Conservation (phyloP, 2,113 vertebrate genomes). For the Bettongia penicillata region DNA sequence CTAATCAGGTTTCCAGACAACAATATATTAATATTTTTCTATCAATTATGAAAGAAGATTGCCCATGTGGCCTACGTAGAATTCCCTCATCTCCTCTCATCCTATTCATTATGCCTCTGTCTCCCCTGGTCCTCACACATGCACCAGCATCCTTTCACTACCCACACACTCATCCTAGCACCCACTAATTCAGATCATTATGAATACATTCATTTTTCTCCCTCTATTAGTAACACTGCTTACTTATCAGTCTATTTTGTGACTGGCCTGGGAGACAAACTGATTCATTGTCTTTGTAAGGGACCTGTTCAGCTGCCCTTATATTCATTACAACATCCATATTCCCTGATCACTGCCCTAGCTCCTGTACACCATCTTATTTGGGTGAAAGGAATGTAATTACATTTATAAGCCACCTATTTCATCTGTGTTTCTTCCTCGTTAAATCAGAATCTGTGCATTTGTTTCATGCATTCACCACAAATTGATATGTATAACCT, state of each 20-base stretch:
- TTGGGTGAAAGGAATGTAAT: slow-evolving; percentile 71
- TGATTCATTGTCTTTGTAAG: slow-evolving; percentile 52
- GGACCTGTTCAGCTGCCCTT: slow-evolving; percentile 23
- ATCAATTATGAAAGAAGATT: background rate
- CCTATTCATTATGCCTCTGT: background rate
- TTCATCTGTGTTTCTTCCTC: slow-evolving; percentile 67
- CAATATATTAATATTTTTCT: background rate
- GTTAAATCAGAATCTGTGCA: slow-evolving; percentile 76
- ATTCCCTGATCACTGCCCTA: slow-evolving; percentile 43
- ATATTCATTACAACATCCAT: slow-evolving; percentile 66
- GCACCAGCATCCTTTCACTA: slow-evolving; percentile 32
- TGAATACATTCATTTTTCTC: slow-evolving; percentile 59
- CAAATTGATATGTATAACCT: slow-evolving; percentile 79
- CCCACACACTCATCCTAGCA: background rate
- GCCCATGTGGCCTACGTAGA: background rate
- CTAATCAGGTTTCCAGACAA: background rate
- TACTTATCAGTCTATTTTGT: slow-evolving; percentile 56
- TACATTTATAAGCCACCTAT: slow-evolving; percentile 70
- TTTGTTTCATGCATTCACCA: slow-evolving; percentile 79
- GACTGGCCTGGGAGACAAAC: slow-evolving; percentile 53
- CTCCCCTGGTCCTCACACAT: slow-evolving; percentile 32
- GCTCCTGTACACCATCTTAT: slow-evolving; percentile 30
- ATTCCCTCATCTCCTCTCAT: background rate
- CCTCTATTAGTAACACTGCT: slow-evolving; percentile 24
- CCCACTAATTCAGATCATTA: slow-evolving; percentile 13